Conservation (phyloP, 2,113 vertebrate species). For the Sinocyclocheilus anophthalmus region DNA sequence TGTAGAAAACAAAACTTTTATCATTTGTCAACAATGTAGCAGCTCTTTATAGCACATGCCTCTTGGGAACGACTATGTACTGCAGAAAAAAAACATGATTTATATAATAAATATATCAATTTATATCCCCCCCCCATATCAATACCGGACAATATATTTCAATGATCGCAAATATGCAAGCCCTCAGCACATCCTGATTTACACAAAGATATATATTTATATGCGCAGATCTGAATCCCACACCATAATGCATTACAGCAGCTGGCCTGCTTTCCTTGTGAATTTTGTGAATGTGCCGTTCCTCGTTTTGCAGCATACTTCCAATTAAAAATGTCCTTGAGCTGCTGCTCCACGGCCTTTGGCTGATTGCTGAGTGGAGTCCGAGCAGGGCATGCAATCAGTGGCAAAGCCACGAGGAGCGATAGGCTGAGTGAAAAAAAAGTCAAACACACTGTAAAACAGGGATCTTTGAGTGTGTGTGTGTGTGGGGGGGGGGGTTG, state of each 20-base stretch:
- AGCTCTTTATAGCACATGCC: no score
- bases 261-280: neutral
- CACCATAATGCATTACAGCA: neutral
- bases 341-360: constrained; percentile 67
- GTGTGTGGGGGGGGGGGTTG: constrained; percentile 41
- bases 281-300: constrained; percentile 10
- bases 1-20: no score
- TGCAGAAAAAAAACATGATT: no score
- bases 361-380: constrained; percentile 79
- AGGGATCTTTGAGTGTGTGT: constrained; percentile 18
- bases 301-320: constrained; percentile 53
- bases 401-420: constrained; percentile 69
- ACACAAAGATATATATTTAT: neutral
- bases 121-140: no score
- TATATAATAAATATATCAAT: no score
- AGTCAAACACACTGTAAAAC: constrained; percentile 55
- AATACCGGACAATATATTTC: neutral
- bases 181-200: neutral
- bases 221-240: neutral
- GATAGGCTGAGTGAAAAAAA: constrained; percentile 47
- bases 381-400: constrained; percentile 76
- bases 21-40: no score
- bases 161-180: neutral
- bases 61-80: no score
- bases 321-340: constrained; percentile 81